Conservation (phyloP, 2,888 invertebrate genomes). For the Phymatocera aterrima region DNA sequence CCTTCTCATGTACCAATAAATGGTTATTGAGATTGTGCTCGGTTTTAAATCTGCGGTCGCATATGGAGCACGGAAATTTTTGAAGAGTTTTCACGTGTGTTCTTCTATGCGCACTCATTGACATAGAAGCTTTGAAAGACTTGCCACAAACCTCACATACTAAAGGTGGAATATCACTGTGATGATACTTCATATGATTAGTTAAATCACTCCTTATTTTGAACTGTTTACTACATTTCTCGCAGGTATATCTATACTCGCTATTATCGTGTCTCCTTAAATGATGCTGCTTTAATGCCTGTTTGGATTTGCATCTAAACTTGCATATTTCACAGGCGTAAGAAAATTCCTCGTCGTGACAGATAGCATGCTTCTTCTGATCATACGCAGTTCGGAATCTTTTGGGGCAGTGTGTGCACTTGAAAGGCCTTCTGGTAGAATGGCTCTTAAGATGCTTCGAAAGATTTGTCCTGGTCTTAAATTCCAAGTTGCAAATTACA, state of each 20-base stretch:
- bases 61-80: conserved; percentile 57
- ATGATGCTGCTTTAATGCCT: conserved; percentile 53
- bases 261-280: conserved; percentile 49
- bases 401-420: conserved; percentile 9
- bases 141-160: conserved; percentile 58
- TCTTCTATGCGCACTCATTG: conserved; percentile 64
- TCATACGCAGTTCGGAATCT: conserved; percentile 47
- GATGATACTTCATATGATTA: conserved; percentile 56
- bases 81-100: conserved; percentile 57
- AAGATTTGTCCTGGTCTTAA: conserved; percentile 51
- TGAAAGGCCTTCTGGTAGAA: conserved; percentile 23
- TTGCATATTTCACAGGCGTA: conserved; percentile 50
- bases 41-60: conserved; percentile 60
- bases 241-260: conserved; percentile 56
- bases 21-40: conserved; percentile 62
- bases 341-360: neutral
- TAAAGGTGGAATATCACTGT: conserved; percentile 51
- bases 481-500: conserved; percentile 50
- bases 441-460: conserved; percentile 57
- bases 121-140: conserved; percentile 56
- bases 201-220: conserved; percentile 59
- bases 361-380: conserved; percentile 46
- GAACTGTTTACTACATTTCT: conserved; percentile 59
- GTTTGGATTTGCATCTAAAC: conserved; percentile 51
- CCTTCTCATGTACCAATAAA: conserved; percentile 57